phyloP scores from a whole-genome alignment of 2,888 invertebrate genomes.

The Drosophila suboccidentalis region DNA sequence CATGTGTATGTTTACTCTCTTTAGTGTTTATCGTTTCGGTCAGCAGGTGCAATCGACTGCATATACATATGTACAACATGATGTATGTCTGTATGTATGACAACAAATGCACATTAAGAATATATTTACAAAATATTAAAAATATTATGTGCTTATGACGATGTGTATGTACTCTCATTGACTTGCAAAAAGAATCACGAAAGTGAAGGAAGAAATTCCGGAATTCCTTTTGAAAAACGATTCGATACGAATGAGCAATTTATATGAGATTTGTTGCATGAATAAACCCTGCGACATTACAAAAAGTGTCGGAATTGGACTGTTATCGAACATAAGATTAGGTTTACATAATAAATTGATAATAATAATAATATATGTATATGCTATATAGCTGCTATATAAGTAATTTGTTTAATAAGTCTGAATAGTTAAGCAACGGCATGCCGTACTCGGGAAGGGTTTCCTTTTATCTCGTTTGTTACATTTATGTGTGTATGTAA shows the following conservation, averaged over 20 bases:
- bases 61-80: not conserved
- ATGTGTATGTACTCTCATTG: constrained; percentile 1
- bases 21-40: not conserved
- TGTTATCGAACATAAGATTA: constrained; percentile 6
- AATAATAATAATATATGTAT: constrained; percentile 8
- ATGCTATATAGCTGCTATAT: constrained; percentile 13
- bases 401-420: constrained; percentile 19
- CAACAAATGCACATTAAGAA: constrained; percentile 35
- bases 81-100: not conserved
- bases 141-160: not conserved
- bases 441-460: too few relatives aligned
- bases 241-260: constrained; percentile 7
- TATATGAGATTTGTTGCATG: constrained; percentile 9
- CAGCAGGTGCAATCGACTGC: constrained; percentile 14
- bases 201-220: not conserved
- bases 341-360: not conserved
- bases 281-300: not conserved
- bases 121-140: constrained; percentile 29
- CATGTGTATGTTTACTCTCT: constrained; percentile 5
- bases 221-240: not conserved
- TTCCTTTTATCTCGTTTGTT: constrained; percentile 8
- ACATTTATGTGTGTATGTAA: constrained; percentile 38
- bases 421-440: too few relatives aligned
- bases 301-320: constrained; percentile 11
- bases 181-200: not conserved